Percentiles rank a stretch among this genome's conserved stretches.
Evolutionary conservation across 2,113 vertebrate genomes (phyloP).

Genomic region (Xiphophorus hellerii): DNA sequence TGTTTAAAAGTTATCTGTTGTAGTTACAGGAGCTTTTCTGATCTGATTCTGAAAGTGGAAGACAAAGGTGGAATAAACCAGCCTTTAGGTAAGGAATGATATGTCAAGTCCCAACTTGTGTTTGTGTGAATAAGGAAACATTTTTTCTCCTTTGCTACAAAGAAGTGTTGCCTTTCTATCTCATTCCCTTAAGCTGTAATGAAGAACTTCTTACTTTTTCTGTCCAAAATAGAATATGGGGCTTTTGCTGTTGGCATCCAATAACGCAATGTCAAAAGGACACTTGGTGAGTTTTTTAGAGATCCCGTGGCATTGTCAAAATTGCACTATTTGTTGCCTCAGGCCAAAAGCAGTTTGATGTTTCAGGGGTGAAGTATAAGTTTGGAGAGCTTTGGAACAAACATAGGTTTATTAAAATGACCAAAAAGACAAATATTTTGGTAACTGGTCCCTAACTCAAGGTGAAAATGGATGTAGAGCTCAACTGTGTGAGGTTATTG

Average conservation of each 20-base stretch:
- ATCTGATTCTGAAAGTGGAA: too few species aligned
- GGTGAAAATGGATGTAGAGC: too few species aligned
- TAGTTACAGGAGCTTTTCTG: too few species aligned
- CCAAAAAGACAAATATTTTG: not conserved
- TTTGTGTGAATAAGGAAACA: not conserved
- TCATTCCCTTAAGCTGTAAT: not conserved
- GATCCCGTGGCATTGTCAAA: not conserved
- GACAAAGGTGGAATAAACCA: not conserved
- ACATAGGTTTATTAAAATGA: not conserved
- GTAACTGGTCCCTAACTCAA: not conserved
- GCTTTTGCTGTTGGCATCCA: not conserved
- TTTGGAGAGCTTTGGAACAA: not conserved
- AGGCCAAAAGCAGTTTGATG: not conserved
- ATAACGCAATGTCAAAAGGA: not conserved
- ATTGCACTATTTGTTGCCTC: slow-evolving; percentile 1
- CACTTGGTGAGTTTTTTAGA: not conserved
- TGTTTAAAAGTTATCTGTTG: too few species aligned
- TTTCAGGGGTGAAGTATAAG: not conserved
- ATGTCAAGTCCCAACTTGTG: not conserved
- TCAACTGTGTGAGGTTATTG: too few species aligned
- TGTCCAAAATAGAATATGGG: not conserved
- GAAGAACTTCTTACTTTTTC: not conserved
- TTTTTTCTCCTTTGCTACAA: not conserved
- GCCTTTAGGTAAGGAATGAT: not conserved
- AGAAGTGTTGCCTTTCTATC: not conserved